Conservation (phyloP, 2,113 vertebrate species). For the Cettia cetti region DNA sequence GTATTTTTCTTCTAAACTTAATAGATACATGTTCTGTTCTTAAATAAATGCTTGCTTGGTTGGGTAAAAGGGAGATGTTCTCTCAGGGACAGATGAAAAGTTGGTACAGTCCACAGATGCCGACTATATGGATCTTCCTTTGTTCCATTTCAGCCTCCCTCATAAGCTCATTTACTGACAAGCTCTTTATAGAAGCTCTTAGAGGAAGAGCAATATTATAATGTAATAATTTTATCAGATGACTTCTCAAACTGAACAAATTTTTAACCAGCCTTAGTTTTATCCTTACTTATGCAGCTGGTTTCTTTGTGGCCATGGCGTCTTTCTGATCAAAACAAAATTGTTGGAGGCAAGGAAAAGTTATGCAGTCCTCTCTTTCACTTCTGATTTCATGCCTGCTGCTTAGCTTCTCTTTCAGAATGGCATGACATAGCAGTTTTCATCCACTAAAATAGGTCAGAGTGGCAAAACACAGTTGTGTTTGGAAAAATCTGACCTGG, state of each 20-base stretch:
- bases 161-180: not conserved
- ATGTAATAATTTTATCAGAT: not conserved
- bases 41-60: not conserved
- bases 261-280: conserved; percentile 6
- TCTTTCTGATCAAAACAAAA: conserved; percentile 12
- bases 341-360: not conserved
- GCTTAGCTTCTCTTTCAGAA: not conserved
- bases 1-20: not conserved
- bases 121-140: not conserved
- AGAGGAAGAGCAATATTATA: not conserved
- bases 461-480: not conserved
- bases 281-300: not conserved
- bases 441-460: not conserved
- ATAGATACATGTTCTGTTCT: not conserved
- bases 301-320: not conserved
- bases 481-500: not conserved
- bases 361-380: not conserved
- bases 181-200: not conserved
- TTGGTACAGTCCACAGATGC: not conserved
- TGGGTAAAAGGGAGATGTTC: not conserved
- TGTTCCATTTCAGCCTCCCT: not conserved
- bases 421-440: not conserved
- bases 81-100: not conserved
- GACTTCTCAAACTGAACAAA: not conserved
- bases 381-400: not conserved